Conservation (phyloP, 2,113 vertebrate species). For the Furnarius figulus region DNA sequence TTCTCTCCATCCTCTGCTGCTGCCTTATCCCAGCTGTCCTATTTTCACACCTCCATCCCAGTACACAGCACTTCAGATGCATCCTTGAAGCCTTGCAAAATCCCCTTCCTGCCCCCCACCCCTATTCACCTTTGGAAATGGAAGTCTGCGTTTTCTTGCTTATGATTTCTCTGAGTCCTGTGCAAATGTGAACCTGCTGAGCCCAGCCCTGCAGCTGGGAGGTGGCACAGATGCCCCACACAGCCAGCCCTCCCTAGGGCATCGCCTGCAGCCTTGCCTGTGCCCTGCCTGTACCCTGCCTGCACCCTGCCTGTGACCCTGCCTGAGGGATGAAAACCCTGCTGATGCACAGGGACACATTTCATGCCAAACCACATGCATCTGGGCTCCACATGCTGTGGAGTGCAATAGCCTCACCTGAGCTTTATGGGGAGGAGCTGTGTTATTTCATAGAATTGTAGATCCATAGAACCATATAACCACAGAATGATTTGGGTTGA, state of each 20-base stretch:
- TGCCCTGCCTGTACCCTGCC: neutral
- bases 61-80: rapidly evolving
- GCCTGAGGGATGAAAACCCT: neutral
- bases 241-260: neutral
- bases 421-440: neutral
- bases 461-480: neutral
- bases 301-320: neutral
- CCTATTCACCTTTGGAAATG: neutral
- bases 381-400: neutral
- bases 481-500: neutral
- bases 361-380: neutral
- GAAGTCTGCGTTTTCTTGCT: neutral
- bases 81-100: neutral
- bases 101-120: too few relatives aligned
- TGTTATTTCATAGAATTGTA: neutral
- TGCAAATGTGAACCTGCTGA: rapidly evolving
- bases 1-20: neutral
- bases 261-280: neutral
- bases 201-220: neutral
- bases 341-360: rapidly evolving
- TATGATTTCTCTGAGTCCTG: rapidly evolving
- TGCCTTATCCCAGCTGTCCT: neutral
- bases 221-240: rapidly evolving
- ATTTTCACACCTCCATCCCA: neutral
- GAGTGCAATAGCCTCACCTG: neutral